phyloP scores from a whole-genome alignment of 2,113 vertebrate genomes.

The Empidonax alnorum region DNA sequence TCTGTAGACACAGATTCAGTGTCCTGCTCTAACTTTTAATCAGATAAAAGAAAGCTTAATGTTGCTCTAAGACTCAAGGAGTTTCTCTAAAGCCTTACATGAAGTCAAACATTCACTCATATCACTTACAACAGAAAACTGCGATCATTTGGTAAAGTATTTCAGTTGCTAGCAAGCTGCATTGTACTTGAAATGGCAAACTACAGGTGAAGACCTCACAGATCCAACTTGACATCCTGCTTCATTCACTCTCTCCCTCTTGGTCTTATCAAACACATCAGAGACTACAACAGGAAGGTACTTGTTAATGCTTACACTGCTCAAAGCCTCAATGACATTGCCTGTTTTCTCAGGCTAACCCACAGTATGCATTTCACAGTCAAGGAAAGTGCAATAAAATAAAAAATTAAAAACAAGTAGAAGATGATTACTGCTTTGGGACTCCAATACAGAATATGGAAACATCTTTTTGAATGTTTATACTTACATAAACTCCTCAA shows the following conservation, averaged over 20 bases:
- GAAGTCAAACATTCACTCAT: not conserved
- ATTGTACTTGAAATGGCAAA: not conserved
- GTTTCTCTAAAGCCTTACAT: not conserved
- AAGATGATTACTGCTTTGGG: constrained; percentile 59
- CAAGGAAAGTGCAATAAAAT: constrained; percentile 62
- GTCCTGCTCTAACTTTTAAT: not conserved
- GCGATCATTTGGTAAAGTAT: not conserved
- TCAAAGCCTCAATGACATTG: constrained; percentile 28
- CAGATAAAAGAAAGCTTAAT: not conserved
- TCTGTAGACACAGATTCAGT: not conserved
- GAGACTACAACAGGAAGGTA: constrained; percentile 12
- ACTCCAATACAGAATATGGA: constrained; percentile 3
- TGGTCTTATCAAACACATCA: not conserved
- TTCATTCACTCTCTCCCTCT: not conserved
- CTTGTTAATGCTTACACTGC: constrained; percentile 1
- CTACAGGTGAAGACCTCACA: not conserved
- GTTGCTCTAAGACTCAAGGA: not conserved
- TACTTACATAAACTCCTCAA: not conserved
- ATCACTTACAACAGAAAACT: not conserved
- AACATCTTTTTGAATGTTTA: not conserved
- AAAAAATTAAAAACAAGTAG: constrained; percentile 65
- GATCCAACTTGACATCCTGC: not conserved
- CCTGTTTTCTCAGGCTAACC: constrained; percentile 43
- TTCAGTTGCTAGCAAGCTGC: not conserved
- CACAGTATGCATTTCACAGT: constrained; percentile 43